Conservation (phyloP, 2,888 invertebrate species). For the Amaurobius ferox region DNA sequence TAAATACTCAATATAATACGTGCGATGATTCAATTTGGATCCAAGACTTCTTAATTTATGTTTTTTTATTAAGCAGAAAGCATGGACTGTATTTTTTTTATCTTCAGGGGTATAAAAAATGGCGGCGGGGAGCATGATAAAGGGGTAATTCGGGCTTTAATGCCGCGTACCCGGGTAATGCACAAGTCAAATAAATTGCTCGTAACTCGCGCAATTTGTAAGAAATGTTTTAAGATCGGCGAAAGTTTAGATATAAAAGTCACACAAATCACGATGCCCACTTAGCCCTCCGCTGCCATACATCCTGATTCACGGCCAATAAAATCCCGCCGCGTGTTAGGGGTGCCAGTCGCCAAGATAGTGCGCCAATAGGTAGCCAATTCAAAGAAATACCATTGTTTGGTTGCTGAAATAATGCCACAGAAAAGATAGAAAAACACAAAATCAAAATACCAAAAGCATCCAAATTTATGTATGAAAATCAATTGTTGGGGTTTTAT, state of each 20-base stretch:
- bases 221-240: slow-evolving; percentile 73
- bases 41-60: slow-evolving; percentile 61
- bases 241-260: slow-evolving; percentile 73
- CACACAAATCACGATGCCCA: slow-evolving; percentile 72
- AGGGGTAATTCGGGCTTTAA: slow-evolving; percentile 72
- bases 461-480: too few relatives aligned
- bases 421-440: too few relatives aligned
- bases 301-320: slow-evolving; percentile 72
- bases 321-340: slow-evolving; percentile 62
- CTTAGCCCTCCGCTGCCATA: slow-evolving; percentile 71
- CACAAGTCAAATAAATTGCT: slow-evolving; percentile 73
- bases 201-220: slow-evolving; percentile 73
- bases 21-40: slow-evolving; percentile 68
- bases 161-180: slow-evolving; percentile 70
- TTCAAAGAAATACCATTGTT: neutral
- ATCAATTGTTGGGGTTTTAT: too few relatives aligned
- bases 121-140: slow-evolving; percentile 55
- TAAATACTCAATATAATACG: slow-evolving; percentile 44
- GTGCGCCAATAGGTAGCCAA: slow-evolving; percentile 45
- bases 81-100: slow-evolving; percentile 32
- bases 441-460: too few relatives aligned
- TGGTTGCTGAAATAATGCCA: neutral
- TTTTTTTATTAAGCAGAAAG: slow-evolving; percentile 69
- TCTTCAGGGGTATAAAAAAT: slow-evolving; percentile 40
- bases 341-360: slow-evolving; percentile 50